Base-by-base conservation (phyloP, 2,888 invertebrate genomes). In the Drosophila mimica region DNA sequence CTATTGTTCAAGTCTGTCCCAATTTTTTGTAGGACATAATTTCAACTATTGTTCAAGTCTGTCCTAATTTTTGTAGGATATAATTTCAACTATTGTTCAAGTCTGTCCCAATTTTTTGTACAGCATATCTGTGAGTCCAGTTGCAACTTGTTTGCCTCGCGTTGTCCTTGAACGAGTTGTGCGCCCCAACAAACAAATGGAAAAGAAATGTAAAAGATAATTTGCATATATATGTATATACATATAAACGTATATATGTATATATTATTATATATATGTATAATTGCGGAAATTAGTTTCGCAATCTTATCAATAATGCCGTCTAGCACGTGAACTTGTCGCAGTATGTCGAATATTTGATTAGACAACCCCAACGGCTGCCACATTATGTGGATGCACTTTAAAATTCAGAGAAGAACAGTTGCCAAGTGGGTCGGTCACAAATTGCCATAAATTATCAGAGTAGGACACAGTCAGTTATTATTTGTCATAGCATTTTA, bases 261-360 rank as follows among this genome's bases (percentile, higher is more conserved):
- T 20, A 3, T 33, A 15, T 33, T 1, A 20, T 15, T 30, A 43
- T 49, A 46, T 59, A 31, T 31, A 51, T 38, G 54, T 73, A 69
- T 70, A 73, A 78, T 82, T 82, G 69, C 68, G 72, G 61, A 78
- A 78, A 78, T 79, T 78, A 61, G 63, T 75, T 71, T 79, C 11
- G 52, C 52, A 79, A 74, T 79, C 79, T 78, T 63, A 79, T 78
- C 77, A 52, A 52, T 54, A 70, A 70, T 74, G 70, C 64, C 66
- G 43, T 28, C 36, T 61, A 59, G 43, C 79, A 78, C 79, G 75
- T 78, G 79, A 78, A 75, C 53, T 0, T 3, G 15, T 25, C 46
- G n/a, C 36, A 13, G 17, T 53, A 33, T 25, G 28, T 51, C 56
- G 58, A 61, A 62, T 40, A 61, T 59, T 52, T 65, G 64, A 62